phyloP scores from a whole-genome alignment of 2,797 vertebrate species.

The Momotus momota region DNA sequence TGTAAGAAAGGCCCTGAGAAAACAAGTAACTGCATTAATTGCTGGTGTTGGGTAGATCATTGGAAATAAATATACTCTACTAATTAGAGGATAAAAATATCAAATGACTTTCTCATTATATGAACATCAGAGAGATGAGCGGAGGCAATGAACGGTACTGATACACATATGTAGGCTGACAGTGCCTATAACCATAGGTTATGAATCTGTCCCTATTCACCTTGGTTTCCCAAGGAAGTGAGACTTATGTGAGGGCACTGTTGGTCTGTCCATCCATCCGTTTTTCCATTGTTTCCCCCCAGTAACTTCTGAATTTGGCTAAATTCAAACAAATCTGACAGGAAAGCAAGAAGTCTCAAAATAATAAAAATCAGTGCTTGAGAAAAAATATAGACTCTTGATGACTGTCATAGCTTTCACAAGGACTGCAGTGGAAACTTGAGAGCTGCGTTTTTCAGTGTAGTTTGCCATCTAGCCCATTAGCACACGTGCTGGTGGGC shows the following conservation, averaged over 20 bases:
- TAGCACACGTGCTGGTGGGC: neutral
- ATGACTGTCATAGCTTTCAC: neutral
- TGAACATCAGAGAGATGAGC: neutral
- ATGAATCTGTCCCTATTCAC: neutral
- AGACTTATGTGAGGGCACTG: neutral
- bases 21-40: slow-evolving; percentile 14
- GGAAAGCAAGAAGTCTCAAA: neutral
- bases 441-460: neutral
- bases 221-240: neutral
- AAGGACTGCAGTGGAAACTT: neutral
- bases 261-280: neutral
- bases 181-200: neutral
- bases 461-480: neutral
- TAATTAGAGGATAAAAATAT: slow-evolving; percentile 51
- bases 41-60: neutral
- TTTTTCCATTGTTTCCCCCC: neutral
- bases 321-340: neutral
- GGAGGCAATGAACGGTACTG: neutral
- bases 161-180: neutral
- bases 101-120: slow-evolving; percentile 14
- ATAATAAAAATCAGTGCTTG: neutral
- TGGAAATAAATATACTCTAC: slow-evolving; percentile 14
- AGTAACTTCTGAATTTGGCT: neutral
- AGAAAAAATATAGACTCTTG: neutral
- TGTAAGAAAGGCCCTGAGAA: neutral